phyloP scores from a whole-genome alignment of 2,888 invertebrate genomes.

The Hecatera dysodea region DNA sequence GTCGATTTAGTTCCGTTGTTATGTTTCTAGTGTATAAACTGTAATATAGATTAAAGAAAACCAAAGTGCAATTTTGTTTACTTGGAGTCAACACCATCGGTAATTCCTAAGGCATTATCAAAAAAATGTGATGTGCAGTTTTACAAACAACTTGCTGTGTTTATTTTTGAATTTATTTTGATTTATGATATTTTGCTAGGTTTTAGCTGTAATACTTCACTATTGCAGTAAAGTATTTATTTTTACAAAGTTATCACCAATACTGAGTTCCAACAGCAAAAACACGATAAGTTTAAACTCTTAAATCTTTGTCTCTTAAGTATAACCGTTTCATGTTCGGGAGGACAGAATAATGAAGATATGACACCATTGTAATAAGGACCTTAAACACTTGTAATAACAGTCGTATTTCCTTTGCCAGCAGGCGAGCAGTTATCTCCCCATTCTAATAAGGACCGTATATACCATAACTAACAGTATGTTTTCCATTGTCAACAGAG shows the following conservation, averaged over 20 bases:
- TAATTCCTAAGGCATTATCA: background rate
- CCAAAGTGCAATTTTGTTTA: slow-evolving; percentile 32
- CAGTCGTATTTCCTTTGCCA: too few species aligned
- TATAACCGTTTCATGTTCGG: too few species aligned
- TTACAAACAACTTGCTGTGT: background rate
- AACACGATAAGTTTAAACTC: too few species aligned
- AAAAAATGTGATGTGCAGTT: background rate
- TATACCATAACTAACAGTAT: background rate
- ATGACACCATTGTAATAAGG: too few species aligned
- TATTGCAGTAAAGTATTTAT: background rate
- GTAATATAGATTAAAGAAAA: slow-evolving; percentile 11
- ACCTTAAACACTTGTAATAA: too few species aligned
- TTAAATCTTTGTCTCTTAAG: too few species aligned
- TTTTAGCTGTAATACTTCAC: background rate
- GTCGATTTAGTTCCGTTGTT: slow-evolving; percentile 6
- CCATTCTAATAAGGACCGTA: background rate
- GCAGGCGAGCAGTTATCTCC: background rate
- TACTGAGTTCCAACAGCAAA: too few species aligned
- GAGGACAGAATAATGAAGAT: background rate
- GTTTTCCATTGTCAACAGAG: slow-evolving; percentile 84
- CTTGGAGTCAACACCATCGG: background rate
- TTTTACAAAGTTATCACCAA: background rate
- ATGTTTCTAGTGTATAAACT: slow-evolving; percentile 10
- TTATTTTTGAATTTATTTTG: too few species aligned
- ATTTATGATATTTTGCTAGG: too few species aligned